Conservation (phyloP, 1,140 invertebrate species). For the Drosophila equinoxialis region DNA sequence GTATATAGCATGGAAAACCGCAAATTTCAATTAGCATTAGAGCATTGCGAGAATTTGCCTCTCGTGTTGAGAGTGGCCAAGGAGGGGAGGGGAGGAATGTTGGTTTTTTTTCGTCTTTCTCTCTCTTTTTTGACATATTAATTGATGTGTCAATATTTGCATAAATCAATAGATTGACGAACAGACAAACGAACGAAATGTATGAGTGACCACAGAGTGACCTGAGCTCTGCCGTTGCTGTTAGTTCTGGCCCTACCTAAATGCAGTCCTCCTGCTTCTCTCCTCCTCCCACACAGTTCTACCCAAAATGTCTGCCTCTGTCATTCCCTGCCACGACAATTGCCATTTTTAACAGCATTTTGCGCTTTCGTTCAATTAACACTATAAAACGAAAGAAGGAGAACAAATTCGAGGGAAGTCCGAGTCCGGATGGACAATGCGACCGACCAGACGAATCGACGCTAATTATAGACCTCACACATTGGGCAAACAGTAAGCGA, state of each 20-base stretch:
- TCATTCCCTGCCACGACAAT: conserved; percentile 1
- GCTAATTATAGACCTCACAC: conserved; percentile 27
- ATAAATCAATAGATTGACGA: conserved; percentile 46
- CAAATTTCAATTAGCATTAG: conserved; percentile 57
- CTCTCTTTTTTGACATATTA: conserved; percentile 37
- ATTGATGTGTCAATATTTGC: conserved; percentile 56
- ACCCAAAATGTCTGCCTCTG: not conserved
- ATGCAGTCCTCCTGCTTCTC: not conserved
- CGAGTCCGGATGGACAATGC: not conserved
- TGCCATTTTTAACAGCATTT: conserved; percentile 21
- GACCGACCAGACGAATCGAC: conserved; percentile 5
- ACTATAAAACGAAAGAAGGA: conserved; percentile 2
- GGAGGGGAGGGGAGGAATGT: not conserved
- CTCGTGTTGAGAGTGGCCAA: not conserved
- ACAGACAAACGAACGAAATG: conserved; percentile 2
- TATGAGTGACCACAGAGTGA: conserved; percentile 11
- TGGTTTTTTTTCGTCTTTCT: conserved; percentile 8
- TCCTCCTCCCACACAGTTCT: not conserved
- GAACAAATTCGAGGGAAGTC: not conserved
- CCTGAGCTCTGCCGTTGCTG: not conserved
- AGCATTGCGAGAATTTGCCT: conserved; percentile 6
- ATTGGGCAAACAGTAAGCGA: conserved; percentile 16
- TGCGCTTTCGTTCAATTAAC: conserved; percentile 25
- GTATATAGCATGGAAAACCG: conserved; percentile 19
- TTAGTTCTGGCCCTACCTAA: not conserved